A percentile compares a stretch with the other conserved stretches of the same genome.
Conservation (phyloP, 2,888 invertebrate species). For the Heliconius cydno region DNA sequence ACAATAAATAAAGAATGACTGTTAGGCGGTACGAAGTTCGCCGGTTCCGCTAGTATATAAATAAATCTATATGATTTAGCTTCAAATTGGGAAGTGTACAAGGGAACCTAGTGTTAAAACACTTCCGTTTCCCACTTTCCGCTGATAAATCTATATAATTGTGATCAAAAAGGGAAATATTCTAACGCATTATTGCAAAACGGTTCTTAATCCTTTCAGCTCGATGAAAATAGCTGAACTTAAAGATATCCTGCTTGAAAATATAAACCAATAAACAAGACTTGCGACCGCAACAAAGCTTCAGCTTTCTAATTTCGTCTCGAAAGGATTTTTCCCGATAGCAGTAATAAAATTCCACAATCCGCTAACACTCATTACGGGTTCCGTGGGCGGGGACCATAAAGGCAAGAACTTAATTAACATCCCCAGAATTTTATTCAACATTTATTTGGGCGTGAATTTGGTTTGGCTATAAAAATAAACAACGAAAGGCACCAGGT, state of each 20-base stretch:
- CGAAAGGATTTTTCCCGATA: slow-evolving; percentile 39
- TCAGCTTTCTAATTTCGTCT: slow-evolving; percentile 33
- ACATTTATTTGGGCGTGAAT: slow-evolving; percentile 77
- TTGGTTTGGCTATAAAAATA: slow-evolving; percentile 73
- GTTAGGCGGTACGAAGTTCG: no score
- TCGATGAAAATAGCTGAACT: slow-evolving; percentile 16
- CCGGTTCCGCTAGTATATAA: no score
- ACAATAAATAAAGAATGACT: no score
- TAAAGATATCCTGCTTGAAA: slow-evolving; percentile 22
- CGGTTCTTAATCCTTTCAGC: not conserved
- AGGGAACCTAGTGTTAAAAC: no score
- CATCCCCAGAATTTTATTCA: slow-evolving; percentile 63
- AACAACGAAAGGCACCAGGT: slow-evolving; percentile 69
- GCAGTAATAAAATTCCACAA: slow-evolving; percentile 42
- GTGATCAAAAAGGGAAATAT: no score
- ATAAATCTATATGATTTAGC: no score
- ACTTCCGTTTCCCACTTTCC: no score
- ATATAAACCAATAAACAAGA: slow-evolving; percentile 26
- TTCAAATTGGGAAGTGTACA: no score
- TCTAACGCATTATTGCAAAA: not conserved
- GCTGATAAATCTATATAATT: no score
- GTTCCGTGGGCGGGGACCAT: slow-evolving; percentile 55
- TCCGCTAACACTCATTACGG: slow-evolving; percentile 63
- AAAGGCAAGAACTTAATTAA: slow-evolving; percentile 79
- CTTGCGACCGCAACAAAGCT: slow-evolving; percentile 30